A percentile compares a stretch with the other conserved stretches of the same genome.
Conservation (phyloP, 2,888 invertebrate genomes). For the Ariolimax columbianus region DNA sequence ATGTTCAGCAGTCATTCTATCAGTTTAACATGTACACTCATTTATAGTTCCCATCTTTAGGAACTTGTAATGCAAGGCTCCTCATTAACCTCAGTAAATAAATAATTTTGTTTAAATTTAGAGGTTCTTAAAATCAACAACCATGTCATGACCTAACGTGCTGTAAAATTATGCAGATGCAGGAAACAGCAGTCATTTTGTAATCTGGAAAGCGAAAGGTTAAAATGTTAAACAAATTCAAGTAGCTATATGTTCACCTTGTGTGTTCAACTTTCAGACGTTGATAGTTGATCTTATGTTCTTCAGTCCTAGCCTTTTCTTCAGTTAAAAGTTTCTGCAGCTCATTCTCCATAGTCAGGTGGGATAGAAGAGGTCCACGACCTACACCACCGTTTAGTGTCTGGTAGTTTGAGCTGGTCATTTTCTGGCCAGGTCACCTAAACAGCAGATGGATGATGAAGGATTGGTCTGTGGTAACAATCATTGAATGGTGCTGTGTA, state of each 20-base stretch:
- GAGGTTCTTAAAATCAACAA: too few relatives aligned
- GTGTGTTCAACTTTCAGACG: conserved; percentile 77
- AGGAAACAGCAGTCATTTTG: too few relatives aligned
- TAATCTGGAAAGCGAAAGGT: too few relatives aligned
- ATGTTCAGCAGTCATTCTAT: too few relatives aligned
- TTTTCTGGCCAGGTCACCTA: conserved; percentile 17
- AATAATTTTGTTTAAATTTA: too few relatives aligned
- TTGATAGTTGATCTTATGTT: conserved; percentile 78
- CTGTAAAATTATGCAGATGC: too few relatives aligned
- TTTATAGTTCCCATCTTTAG: too few relatives aligned
- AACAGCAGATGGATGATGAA: background rate
- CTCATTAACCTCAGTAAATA: too few relatives aligned
- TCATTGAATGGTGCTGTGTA: background rate
- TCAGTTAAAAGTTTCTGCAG: conserved; percentile 77
- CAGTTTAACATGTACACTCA: too few relatives aligned
- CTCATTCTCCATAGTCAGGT: conserved; percentile 74
- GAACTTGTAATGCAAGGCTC: too few relatives aligned
- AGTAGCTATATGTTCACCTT: conserved; percentile 62
- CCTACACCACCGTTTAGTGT: conserved; percentile 53
- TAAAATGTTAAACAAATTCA: background rate
- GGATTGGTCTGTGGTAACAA: background rate
- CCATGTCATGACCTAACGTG: too few relatives aligned
- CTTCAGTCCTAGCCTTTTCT: conserved; percentile 76
- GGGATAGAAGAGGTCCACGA: conserved; percentile 65
- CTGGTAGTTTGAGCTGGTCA: conserved; percentile 55